Evolutionary conservation across 2,797 vertebrate genomes (phyloP).

Genomic region (Odontamblyopus rebecca): DNA sequence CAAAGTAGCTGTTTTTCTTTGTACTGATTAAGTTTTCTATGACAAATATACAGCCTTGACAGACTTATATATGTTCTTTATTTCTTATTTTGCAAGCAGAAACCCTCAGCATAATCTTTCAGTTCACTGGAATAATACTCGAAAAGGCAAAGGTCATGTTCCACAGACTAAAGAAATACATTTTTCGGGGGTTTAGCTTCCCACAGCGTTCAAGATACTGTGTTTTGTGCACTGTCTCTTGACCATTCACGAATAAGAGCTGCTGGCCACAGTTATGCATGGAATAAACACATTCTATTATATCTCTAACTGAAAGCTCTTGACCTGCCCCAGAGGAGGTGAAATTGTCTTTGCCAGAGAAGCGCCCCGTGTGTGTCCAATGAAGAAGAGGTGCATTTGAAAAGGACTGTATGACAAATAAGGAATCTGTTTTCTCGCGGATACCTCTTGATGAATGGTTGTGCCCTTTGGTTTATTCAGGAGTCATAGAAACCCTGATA

Average conservation of each 20-base stretch:
- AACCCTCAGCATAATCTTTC: background rate
- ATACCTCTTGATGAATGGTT: background rate
- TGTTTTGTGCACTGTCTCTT: conserved; percentile 17
- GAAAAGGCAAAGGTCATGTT: background rate
- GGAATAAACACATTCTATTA: conserved; percentile 4
- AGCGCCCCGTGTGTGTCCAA: background rate
- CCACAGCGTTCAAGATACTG: conserved; percentile 28
- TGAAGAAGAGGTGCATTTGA: background rate
- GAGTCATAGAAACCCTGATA: conserved; percentile 12
- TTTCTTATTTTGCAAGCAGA: background rate
- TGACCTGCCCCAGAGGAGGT: conserved; percentile 6
- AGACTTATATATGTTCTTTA: background rate
- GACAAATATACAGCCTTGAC: background rate
- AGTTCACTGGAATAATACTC: background rate
- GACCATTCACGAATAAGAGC: conserved; percentile 7
- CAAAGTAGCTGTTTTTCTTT: no score
- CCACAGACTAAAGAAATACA: conserved; percentile 14
- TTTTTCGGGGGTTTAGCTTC: conserved; percentile 8
- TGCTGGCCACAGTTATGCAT: conserved; percentile 10
- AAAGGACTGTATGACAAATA: conserved; percentile 1
- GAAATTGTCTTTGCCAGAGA: conserved; percentile 10
- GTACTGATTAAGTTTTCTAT: background rate
- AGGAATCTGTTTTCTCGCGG: background rate
- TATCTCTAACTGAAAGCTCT: conserved; percentile 5
- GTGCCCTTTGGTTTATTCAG: conserved; percentile 21